Conservation (phyloP, 2,113 vertebrate genomes). For the Megaleporinus macrocephalus region DNA sequence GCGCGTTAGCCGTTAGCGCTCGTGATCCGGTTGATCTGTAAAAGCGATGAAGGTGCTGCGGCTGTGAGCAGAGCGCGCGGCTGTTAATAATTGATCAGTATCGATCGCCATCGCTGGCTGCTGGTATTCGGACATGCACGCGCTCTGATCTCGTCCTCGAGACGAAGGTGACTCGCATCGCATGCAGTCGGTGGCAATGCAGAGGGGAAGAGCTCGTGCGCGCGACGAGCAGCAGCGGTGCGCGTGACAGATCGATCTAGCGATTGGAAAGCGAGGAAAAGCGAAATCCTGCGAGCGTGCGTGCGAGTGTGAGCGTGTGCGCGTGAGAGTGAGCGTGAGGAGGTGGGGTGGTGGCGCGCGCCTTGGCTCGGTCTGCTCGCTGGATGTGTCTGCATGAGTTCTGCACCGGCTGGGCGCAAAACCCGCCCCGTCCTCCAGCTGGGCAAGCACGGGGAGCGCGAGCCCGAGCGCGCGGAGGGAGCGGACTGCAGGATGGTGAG, state of each 20-base stretch:
- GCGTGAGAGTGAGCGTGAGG: not conserved
- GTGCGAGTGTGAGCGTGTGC: no score
- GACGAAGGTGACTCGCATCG: not conserved
- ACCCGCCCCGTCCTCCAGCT: slow-evolving; percentile 82
- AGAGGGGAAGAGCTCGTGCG: not conserved
- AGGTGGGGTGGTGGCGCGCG: not conserved
- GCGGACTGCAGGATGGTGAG: slow-evolving; percentile 98
- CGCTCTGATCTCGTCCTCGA: not conserved
- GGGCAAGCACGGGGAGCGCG: slow-evolving; percentile 83
- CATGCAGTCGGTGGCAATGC: not conserved
- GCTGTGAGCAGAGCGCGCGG: no score
- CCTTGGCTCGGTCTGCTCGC: slow-evolving; percentile 68
- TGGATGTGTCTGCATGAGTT: slow-evolving; percentile 98
- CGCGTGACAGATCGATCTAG: not conserved
- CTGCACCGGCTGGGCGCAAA: slow-evolving; percentile 97
- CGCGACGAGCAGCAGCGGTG: not conserved
- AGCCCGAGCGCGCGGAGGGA: slow-evolving; percentile 88
- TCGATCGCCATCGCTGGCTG: not conserved
- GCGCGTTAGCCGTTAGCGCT: no score
- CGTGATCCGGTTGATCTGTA: no score
- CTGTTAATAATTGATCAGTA: not conserved
- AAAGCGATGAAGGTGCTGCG: no score
- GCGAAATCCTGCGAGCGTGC: no score
- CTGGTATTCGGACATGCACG: not conserved
- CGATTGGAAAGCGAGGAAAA: not conserved